These are phyloP conservation scores for Protobothrops flavoviridis DNA, from an alignment of 2,113 vertebrate genomes.

Conservation along the genomic window DNA sequence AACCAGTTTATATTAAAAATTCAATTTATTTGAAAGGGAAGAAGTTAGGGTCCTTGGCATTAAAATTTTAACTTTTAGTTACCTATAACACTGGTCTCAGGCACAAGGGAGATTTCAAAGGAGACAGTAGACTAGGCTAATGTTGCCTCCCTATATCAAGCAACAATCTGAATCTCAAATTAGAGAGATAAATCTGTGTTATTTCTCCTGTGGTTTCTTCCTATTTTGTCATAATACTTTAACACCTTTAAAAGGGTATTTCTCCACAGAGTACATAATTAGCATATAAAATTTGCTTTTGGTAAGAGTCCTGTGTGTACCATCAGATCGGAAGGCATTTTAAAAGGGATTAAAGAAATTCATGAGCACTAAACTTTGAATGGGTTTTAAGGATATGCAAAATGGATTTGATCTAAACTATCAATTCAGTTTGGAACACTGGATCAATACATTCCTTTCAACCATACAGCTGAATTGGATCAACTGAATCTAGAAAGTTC, in stretches of 20 bases:
- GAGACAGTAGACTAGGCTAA: background rate
- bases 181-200: background rate
- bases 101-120: slow-evolving; percentile 8
- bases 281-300: background rate
- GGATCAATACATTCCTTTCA: background rate
- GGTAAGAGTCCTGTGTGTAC: background rate
- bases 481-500: background rate
- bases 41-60: background rate
- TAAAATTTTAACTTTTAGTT: background rate
- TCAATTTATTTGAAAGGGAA: background rate
- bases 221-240: background rate
- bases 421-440: background rate
- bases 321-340: background rate
- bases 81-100: background rate
- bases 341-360: background rate
- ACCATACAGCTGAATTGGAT: background rate
- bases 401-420: background rate
- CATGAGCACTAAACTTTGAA: background rate
- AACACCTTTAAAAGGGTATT: background rate
- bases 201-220: background rate
- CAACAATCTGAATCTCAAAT: background rate
- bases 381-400: background rate
- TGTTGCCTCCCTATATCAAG: background rate
- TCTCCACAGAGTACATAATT: background rate
- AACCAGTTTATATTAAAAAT: background rate